Percentiles rank a stretch among this genome's conserved stretches.
These are phyloP conservation scores for Eristalis tenax DNA, from an alignment of 2,888 invertebrate genomes.

Conservation along the genomic window DNA sequence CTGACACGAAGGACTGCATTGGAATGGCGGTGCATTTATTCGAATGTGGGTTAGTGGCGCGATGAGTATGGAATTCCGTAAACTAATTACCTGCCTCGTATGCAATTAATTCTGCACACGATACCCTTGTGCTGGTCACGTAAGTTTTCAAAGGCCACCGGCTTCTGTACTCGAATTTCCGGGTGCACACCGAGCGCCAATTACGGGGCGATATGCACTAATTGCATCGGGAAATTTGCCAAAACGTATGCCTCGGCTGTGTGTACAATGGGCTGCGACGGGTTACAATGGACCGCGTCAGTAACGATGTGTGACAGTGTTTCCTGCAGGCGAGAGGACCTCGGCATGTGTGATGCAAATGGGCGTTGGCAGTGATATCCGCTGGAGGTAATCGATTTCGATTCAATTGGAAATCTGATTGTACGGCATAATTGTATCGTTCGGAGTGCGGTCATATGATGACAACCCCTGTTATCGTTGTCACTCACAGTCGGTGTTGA, in stretches of 20 bases:
- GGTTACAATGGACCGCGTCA: background rate
- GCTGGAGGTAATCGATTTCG: background rate
- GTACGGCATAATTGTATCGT: background rate
- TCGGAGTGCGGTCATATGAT: background rate
- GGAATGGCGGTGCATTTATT: background rate
- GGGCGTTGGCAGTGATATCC: background rate
- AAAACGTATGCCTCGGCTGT: constrained; percentile 16
- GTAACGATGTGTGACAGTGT: background rate
- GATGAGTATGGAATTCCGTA: background rate
- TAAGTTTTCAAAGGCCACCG: constrained; percentile 39
- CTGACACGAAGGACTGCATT: background rate
- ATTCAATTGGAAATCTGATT: background rate
- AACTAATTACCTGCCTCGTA: constrained; percentile 19
- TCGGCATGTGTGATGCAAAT: background rate
- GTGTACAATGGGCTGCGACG: background rate
- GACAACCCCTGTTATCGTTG: background rate
- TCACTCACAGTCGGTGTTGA: background rate
- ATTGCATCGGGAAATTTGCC: constrained; percentile 68
- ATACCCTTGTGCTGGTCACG: constrained; percentile 56
- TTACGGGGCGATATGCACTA: constrained; percentile 62
- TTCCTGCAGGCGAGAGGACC: background rate
- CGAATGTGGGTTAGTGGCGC: constrained; percentile 1
- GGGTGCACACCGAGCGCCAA: constrained; percentile 53
- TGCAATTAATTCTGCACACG: constrained; percentile 52
- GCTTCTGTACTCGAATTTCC: constrained; percentile 32